Conservation (phyloP, 2,888 invertebrate genomes). For the Athalia rosae region DNA sequence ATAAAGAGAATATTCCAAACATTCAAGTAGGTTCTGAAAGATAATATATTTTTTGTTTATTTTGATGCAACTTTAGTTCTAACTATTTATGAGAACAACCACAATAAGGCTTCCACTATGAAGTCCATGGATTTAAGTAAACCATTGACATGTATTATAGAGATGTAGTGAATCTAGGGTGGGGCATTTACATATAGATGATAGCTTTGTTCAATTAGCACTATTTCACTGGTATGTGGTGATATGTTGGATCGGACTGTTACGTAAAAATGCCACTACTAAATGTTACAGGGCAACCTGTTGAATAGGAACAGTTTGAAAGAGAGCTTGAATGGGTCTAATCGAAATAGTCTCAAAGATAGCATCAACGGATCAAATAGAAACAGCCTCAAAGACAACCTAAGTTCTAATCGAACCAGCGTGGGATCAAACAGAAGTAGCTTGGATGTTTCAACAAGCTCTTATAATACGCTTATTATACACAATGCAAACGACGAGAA, state of each 20-base stretch:
- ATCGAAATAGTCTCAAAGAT: constrained; percentile 71
- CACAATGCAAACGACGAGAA: constrained; percentile 84
- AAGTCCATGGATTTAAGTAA: not conserved
- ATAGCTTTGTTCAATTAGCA: not conserved
- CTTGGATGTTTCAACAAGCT: constrained; percentile 85
- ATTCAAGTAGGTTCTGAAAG: constrained; percentile 63
- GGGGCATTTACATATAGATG: constrained; percentile 14
- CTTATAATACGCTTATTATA: constrained; percentile 89
- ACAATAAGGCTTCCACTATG: too few relatives aligned
- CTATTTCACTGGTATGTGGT: not conserved
- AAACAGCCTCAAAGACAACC: constrained; percentile 76
- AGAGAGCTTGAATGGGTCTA: constrained; percentile 70
- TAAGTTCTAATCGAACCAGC: constrained; percentile 80
- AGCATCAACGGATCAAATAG: constrained; percentile 71
- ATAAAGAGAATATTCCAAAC: constrained; percentile 71
- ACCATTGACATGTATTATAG: not conserved
- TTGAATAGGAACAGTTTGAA: constrained; percentile 70
- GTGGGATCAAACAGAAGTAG: constrained; percentile 80
- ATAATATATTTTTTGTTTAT: not conserved
- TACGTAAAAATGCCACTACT: constrained; percentile 19
- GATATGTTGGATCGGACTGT: constrained; percentile 39
- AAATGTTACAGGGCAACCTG: constrained; percentile 65
- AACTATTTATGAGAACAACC: too few relatives aligned
- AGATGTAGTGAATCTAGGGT: constrained; percentile 15
- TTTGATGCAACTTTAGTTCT: not conserved